Evolutionary conservation across 2,888 invertebrate species (phyloP), one percentile per base, ranked within the genome.

Genomic region (Hemithea aestivaria): DNA sequence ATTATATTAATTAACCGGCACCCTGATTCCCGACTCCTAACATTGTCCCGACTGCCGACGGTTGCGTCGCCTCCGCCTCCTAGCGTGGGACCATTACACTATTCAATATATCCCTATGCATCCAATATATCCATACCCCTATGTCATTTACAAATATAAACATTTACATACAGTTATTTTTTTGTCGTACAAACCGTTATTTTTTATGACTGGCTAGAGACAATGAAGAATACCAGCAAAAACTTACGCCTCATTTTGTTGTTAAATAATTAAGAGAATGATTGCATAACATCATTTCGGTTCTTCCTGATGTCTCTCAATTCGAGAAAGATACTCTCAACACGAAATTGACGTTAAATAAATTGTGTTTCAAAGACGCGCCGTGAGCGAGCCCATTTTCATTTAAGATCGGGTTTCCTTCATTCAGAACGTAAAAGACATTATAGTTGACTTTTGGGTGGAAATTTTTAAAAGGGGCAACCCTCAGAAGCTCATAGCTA

Each of bases 1-100:
- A 48, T 54, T 48, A 47, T 51, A 53, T 53, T 53, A 49, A 60
- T 53, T 54, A 52, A 40, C 40, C 34, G 21, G 35, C 27, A 27
- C 31, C 40, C 28, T 27, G 27, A 26, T 26, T 16, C 16, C 16
- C 16, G 16, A 16, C 16, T 16, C 10, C 20, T 34, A 39, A 42
- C 51, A 40, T 36, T 48, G 39, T 39, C 36, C 45, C 32, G 36
- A 26, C 22, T 16, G 28, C 27, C 26, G 16, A 16, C 16, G 3
- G 5, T 16, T 5, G 16, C 16, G 5, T 16, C 16, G 16, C 16
- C 16, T 16, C 16, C n/a, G n/a, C n/a, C n/a, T n/a, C n/a, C n/a
- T n/a, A n/a, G n/a, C n/a, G n/a, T n/a, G n/a, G 16, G 2, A 16
- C 16, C 2, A 2, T 4, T 5, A 16, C 16, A 16, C 16, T 16